Evolutionary conservation across 2,888 invertebrate genomes (phyloP).

Genomic region (Lysandra coridon): DNA sequence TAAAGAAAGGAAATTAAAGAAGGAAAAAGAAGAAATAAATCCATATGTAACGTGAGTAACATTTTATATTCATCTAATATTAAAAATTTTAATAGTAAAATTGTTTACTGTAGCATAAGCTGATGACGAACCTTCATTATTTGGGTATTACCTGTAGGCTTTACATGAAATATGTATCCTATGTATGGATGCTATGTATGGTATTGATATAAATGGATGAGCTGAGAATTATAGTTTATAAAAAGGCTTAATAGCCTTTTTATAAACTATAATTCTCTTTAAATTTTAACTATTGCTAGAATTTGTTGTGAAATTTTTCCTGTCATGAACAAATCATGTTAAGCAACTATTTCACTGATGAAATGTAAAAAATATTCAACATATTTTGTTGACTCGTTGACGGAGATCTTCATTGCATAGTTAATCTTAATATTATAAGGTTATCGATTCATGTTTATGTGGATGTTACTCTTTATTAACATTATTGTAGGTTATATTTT

Average conservation of each 20-base stretch:
- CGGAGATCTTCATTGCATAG: not conserved
- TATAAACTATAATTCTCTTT: too few relatives aligned
- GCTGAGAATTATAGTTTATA: not conserved
- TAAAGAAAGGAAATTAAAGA: conserved; percentile 87
- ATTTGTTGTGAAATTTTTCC: not conserved
- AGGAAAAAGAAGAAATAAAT: conserved; percentile 82
- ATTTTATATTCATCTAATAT: conserved; percentile 21
- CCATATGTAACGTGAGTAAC: conserved; percentile 44
- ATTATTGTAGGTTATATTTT: too few relatives aligned
- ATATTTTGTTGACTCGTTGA: not conserved
- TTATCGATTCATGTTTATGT: not conserved
- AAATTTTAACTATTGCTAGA: not conserved
- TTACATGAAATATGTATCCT: not conserved
- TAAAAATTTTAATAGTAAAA: not conserved
- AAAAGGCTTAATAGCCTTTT: not conserved
- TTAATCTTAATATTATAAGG: not conserved
- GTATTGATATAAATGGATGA: not conserved
- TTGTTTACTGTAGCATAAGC: not conserved
- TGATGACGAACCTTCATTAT: not conserved
- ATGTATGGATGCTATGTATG: not conserved
- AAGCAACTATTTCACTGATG: not conserved
- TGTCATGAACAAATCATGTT: not conserved
- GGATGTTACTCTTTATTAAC: not conserved
- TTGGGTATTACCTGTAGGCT: not conserved
- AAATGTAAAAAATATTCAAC: not conserved